phyloP scores from a whole-genome alignment of 1,140 invertebrate genomes.

The Procambarus clarkii region DNA sequence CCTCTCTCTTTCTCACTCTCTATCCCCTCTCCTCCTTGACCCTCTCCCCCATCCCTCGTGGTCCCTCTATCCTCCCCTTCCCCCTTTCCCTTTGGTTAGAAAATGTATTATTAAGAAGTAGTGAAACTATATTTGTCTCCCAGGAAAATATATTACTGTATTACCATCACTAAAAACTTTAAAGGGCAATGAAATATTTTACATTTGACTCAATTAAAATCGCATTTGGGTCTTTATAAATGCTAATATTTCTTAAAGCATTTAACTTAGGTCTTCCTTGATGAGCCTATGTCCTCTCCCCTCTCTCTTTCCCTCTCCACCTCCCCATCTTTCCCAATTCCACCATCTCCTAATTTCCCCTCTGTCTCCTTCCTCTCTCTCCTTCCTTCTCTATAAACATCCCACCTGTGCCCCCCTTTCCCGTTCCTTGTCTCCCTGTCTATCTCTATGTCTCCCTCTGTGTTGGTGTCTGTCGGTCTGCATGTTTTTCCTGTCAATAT shows the following conservation, averaged over 20 bases:
- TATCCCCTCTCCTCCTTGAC: neutral
- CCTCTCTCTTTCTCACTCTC: neutral
- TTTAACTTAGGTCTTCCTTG: too few relatives aligned
- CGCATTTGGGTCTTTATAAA: neutral
- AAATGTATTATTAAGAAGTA: too few relatives aligned
- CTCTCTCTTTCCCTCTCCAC: neutral
- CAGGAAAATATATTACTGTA: too few relatives aligned
- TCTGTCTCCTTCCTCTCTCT: conserved; percentile 5
- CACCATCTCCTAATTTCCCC: neutral
- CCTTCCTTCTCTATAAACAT: neutral
- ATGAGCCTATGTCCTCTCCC: neutral
- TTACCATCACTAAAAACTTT: too few relatives aligned
- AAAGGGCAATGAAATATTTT: too few relatives aligned
- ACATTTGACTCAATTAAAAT: too few relatives aligned
- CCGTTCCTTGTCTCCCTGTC: neutral
- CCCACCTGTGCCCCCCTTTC: neutral
- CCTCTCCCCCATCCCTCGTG: neutral
- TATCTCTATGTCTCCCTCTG: neutral
- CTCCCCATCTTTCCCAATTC: neutral
- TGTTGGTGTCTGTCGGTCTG: neutral
- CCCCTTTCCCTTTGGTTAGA: neutral
- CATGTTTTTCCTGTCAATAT: neutral
- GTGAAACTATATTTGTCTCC: too few relatives aligned
- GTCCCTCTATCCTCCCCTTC: neutral
- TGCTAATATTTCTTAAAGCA: too few relatives aligned